Base-by-base conservation (phyloP, 1,140 invertebrate genomes). In the Lordiphosa mommai region DNA sequence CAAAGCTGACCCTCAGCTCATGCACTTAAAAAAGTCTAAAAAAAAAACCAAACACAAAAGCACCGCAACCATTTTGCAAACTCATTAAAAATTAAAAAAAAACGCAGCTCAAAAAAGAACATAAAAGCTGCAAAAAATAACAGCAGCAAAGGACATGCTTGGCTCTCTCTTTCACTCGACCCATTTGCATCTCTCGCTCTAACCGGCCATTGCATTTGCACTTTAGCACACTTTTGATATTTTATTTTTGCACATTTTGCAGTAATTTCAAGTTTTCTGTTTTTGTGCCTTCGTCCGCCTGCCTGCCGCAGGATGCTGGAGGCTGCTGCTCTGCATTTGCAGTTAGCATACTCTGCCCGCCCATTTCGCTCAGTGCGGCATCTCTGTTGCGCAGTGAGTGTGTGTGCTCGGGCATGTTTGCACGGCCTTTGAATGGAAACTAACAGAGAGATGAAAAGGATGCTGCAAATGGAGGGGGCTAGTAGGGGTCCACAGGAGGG, bases 171-270 rank as follows among this genome's bases (percentile, higher is more conserved):
- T 30, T 51, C 63, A 14, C 20, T 48, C 20, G 34, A 33, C 38
- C 38, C 49, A 58, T 67, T 67, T 68, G 41, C 65, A 68, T 69
- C 64, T 60, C 49, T 65, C 23, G 23, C 8, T 33, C 41, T 43
- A 33, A 10, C 44, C 6, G n/a, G 44, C 36, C n/a, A 55, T 17
- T 33, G 20, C 48, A 51, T 68, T 60, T 33, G 17, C 37, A 58
- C 63, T 33, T 67, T 60, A 68, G 48, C 61, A 66, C 61, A 38
- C 33, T 57, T 68, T 57, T 58, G 46, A 57, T 70, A 70, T 69
- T 70, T 70, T 70, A 70, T 70, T 70, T 70, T 70, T 70, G 67
- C 58, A 57, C 67, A 69, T 70, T 70, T 70, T 70, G 67, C 65
- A 23, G 65, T 46, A 70, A 51, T 70, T 70, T 70, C 51, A 69